phyloP scores from a whole-genome alignment of 37 sponge, comb jelly and placozoan species.

The Eunapius fragilis region DNA sequence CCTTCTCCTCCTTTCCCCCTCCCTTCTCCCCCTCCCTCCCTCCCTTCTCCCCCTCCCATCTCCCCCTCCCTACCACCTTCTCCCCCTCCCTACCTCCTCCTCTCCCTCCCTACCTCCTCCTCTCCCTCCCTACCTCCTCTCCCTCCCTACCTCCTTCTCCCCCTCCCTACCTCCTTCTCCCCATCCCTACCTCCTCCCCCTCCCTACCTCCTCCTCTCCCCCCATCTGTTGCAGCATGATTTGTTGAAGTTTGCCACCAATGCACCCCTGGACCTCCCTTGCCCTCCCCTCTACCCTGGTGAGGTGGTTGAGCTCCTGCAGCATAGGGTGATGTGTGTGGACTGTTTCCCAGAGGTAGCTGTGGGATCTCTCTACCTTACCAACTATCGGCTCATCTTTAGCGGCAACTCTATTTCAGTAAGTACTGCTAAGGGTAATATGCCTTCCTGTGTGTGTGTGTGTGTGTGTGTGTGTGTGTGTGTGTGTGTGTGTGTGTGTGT shows the following conservation, averaged over 20 bases:
- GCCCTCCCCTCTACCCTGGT: conserved; percentile 55
- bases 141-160: neutral
- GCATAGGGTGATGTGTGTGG: conserved; percentile 61
- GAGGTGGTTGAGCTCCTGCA: conserved; percentile 64
- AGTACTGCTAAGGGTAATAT: no score
- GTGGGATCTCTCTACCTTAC: conserved; percentile 79
- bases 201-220: neutral
- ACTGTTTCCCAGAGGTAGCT: conserved; percentile 43
- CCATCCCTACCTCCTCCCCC: neutral
- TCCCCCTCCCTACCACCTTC: no score
- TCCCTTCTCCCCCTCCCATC: neutral
- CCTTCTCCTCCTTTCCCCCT: neutral
- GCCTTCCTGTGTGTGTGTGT: no score
- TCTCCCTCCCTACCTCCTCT: neutral
- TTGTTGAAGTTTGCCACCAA: no score
- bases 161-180: neutral
- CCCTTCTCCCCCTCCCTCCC: neutral
- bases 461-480: no score
- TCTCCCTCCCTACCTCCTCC: no score
- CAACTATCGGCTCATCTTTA: conserved; percentile 81
- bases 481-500: no score
- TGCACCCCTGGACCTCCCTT: conserved; percentile 59
- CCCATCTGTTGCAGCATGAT: conserved; percentile 65
- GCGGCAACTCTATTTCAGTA: conserved; percentile 68
- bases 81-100: neutral